phyloP scores from a whole-genome alignment of 2,888 invertebrate genomes.

The Trachelus troglodyta region DNA sequence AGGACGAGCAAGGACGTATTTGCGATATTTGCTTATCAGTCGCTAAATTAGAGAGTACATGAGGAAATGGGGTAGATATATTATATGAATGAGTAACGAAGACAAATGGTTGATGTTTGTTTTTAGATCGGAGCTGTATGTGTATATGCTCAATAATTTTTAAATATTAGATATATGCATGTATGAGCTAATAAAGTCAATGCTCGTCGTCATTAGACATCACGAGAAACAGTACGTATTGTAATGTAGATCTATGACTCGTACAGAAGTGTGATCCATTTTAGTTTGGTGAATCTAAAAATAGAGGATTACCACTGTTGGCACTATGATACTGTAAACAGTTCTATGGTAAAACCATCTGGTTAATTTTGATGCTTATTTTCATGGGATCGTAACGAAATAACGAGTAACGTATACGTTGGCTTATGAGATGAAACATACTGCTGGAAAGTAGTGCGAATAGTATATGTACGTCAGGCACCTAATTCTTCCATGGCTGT shows the following conservation, averaged over 20 bases:
- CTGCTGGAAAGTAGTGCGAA: neutral
- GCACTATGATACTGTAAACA: neutral
- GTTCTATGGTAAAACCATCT: neutral
- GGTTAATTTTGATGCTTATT: conserved; percentile 14
- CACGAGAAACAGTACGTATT: neutral
- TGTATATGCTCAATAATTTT: neutral
- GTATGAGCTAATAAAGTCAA: neutral
- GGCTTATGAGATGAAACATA: neutral
- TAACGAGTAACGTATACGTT: conserved; percentile 13
- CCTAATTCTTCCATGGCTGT: neutral
- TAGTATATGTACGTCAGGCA: neutral
- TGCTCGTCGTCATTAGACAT: neutral
- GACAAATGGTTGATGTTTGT: neutral
- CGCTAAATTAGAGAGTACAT: neutral
- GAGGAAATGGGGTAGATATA: neutral
- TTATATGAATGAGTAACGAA: neutral
- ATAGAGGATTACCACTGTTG: neutral
- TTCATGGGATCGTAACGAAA: conserved; percentile 4
- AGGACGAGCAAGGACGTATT: neutral
- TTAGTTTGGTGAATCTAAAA: neutral
- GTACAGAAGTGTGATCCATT: neutral
- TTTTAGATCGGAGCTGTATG: neutral
- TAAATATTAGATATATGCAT: neutral
- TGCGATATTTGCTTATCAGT: neutral
- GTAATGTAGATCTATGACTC: neutral